Evolutionary conservation across 2,113 vertebrate species (phyloP).

Genomic region (Ptychochromis oligacanthus): DNA sequence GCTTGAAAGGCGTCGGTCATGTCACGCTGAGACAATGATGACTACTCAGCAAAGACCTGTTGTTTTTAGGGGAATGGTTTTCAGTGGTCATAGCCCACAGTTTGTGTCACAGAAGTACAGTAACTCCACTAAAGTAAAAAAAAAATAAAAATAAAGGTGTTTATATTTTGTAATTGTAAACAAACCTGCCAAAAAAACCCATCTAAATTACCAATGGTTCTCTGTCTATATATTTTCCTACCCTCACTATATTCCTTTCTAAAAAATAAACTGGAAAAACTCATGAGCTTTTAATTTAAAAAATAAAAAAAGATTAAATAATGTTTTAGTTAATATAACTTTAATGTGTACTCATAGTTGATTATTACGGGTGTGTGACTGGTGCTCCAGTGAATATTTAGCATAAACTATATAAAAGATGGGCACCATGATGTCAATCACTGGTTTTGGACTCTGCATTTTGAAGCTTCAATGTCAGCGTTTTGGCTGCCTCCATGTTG

Average conservation of each 20-base stretch:
- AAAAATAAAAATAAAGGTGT: background rate
- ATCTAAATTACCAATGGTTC: too few relatives aligned
- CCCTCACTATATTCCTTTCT: background rate
- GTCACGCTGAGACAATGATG: conserved; percentile 9
- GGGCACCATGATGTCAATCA: background rate
- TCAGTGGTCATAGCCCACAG: background rate
- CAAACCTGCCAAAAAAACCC: background rate
- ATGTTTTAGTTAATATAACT: background rate
- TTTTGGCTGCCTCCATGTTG: too few relatives aligned
- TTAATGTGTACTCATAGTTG: background rate
- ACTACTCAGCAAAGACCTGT: background rate
- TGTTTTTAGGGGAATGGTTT: background rate
- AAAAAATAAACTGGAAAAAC: background rate
- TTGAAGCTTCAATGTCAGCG: too few relatives aligned
- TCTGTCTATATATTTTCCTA: too few relatives aligned
- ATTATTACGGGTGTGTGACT: background rate
- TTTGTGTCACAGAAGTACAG: background rate
- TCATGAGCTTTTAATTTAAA: background rate
- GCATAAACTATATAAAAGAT: background rate
- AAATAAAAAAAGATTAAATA: too few relatives aligned
- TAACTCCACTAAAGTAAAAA: background rate
- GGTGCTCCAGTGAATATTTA: background rate
- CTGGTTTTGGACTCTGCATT: too few relatives aligned
- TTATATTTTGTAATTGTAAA: background rate
- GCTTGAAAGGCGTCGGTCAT: background rate